These are phyloP conservation scores for Sorex araneus DNA, from an alignment of 2,113 vertebrate genomes.

Conservation along the genomic window DNA sequence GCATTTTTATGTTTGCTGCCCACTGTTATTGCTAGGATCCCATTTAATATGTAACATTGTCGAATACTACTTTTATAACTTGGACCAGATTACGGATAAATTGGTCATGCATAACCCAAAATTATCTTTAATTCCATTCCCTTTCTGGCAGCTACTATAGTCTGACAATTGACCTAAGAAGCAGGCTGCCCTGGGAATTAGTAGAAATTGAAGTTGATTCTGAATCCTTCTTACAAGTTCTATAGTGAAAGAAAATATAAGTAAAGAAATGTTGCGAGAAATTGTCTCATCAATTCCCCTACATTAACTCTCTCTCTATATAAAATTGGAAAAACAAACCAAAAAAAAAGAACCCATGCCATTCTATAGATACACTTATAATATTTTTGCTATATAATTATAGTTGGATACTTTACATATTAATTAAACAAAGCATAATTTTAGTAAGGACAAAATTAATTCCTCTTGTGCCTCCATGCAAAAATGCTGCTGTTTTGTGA, in stretches of 20 bases:
- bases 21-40: not conserved
- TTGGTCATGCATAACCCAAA: not conserved
- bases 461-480: not conserved
- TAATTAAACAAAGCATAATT: not conserved
- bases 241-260: not conserved
- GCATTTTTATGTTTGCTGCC: not conserved
- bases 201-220: not conserved
- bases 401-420: conserved; percentile 19
- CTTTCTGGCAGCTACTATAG: not conserved
- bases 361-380: not conserved
- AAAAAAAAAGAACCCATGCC: too few species aligned
- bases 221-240: conserved; percentile 26
- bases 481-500: not conserved
- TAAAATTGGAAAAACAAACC: too few species aligned
- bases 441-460: not conserved
- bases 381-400: not conserved
- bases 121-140: conserved; percentile 21
- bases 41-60: conserved; percentile 52
- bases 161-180: not conserved
- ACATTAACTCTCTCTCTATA: not conserved
- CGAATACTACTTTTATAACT: conserved; percentile 23
- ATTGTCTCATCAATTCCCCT: not conserved
- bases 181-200: not conserved
- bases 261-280: not conserved
- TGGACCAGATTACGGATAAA: conserved; percentile 29